phyloP scores from a whole-genome alignment of 2,113 vertebrate genomes.

The human (Homo sapiens) region GRCh38 chr12:4505501-4506000 shows the following conservation, averaged over 20 bases:
- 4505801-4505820: not conserved
- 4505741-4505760: slow-evolving; percentile 6
- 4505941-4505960: not conserved
- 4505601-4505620: not conserved
- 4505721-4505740: not conserved
- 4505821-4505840: slow-evolving; percentile 71
- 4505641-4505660: not conserved
- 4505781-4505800: slow-evolving; percentile 54
- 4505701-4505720: not conserved
- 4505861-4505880: slow-evolving; percentile 39
- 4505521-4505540: not conserved
- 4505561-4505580: not conserved
- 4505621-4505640: not conserved
- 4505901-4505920: slow-evolving; percentile 10
- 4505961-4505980: slow-evolving; percentile 19
- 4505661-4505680: not conserved
- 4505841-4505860: slow-evolving; percentile 37
- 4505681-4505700: not conserved
- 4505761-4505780: slow-evolving; percentile 12
- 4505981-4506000: not conserved
- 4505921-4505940: not conserved
- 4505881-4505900: not conserved
- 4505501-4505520: not conserved
- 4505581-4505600: not conserved
- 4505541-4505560: not conserved